These are phyloP conservation scores for Plagiodera versicolora DNA, from an alignment of 2,888 invertebrate genomes.

Conservation along the genomic window DNA sequence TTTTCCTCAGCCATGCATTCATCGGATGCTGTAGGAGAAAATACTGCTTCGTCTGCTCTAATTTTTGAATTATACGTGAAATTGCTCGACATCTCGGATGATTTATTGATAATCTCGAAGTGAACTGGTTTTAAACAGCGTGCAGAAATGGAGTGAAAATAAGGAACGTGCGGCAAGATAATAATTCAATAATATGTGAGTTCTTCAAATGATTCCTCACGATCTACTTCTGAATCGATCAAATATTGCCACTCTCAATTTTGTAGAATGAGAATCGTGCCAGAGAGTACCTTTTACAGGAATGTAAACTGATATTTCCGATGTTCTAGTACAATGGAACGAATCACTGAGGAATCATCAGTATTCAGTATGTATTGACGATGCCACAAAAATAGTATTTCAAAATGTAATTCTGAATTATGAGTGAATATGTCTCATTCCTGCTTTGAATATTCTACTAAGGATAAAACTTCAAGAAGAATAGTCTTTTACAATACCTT, in stretches of 20 bases:
- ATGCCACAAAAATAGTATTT: too few species aligned
- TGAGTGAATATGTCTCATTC: too few species aligned
- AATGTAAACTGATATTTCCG: not conserved
- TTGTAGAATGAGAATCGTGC: not conserved
- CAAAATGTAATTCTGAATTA: too few species aligned
- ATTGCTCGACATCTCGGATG: constrained; percentile 10
- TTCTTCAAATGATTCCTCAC: constrained; percentile 4
- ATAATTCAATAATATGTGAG: constrained; percentile 14
- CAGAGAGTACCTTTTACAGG: not conserved
- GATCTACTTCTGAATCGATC: constrained; percentile 6
- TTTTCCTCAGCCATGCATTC: not conserved
- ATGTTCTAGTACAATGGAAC: not conserved
- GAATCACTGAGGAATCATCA: not conserved
- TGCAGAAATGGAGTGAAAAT: constrained; percentile 7
- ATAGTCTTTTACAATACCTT: too few species aligned
- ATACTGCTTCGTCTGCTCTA: not conserved
- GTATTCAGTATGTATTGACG: too few species aligned
- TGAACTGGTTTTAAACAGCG: constrained; percentile 5
- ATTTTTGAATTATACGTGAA: constrained; percentile 10
- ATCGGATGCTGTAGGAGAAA: not conserved
- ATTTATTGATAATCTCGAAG: constrained; percentile 8
- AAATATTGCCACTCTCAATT: not conserved
- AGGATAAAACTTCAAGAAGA: too few species aligned
- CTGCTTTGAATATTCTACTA: too few species aligned
- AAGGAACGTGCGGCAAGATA: constrained; percentile 8